A percentile compares a stretch with the other conserved stretches of the same genome.
phyloP scores from a whole-genome alignment of 2,888 invertebrate genomes.

The Rhagonycha fulva region DNA sequence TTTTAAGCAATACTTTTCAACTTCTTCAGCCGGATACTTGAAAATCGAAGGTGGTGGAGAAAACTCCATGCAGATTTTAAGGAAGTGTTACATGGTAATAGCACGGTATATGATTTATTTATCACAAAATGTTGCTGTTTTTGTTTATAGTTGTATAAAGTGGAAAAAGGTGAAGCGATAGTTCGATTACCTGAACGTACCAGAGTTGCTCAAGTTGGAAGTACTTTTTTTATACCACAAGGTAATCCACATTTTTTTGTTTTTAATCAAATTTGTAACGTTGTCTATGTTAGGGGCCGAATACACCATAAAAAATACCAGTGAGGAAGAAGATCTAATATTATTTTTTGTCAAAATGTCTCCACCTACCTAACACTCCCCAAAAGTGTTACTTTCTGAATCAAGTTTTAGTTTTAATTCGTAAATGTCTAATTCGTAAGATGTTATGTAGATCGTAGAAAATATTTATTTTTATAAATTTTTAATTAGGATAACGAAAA shows the following conservation, averaged over 20 bases:
- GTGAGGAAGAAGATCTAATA: not conserved
- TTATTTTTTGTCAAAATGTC: not conserved
- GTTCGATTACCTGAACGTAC: not conserved
- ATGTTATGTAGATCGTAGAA: not conserved
- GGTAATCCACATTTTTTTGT: not conserved
- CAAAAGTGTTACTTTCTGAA: constrained; percentile 30
- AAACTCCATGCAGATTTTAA: not conserved
- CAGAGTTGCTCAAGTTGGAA: not conserved
- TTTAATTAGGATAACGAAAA: not conserved
- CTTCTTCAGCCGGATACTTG: not conserved
- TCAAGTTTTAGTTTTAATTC: not conserved
- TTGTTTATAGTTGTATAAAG: not conserved
- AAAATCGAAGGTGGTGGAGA: not conserved
- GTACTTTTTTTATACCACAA: constrained; percentile 1
- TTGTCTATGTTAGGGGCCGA: constrained; percentile 1
- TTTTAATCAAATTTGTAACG: not conserved
- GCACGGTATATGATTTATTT: not conserved
- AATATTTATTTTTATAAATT: not conserved
- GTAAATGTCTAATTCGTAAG: not conserved
- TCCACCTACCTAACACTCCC: constrained; percentile 34
- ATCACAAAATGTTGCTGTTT: not conserved
- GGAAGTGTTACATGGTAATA: constrained; percentile 6
- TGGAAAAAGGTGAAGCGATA: not conserved
- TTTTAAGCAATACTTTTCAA: not conserved
- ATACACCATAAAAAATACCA: constrained; percentile 1